Conservation (phyloP, 1,140 invertebrate species). For the Tetramorium alpestre region DNA sequence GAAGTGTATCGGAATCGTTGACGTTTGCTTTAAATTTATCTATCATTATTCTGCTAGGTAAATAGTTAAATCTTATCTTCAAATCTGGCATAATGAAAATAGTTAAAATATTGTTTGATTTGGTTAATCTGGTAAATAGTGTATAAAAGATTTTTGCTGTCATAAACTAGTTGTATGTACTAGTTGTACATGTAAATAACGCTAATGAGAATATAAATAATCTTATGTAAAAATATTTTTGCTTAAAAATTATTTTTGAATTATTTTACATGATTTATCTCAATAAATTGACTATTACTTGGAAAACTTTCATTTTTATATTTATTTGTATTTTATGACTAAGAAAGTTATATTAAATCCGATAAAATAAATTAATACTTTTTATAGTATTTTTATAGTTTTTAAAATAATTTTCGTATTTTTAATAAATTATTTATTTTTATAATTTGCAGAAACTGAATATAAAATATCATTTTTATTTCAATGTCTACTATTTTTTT, state of each 20-base stretch:
- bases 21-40: neutral
- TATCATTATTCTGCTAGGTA: slow-evolving; percentile 18
- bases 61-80: slow-evolving; percentile 39
- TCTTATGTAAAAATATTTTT: neutral
- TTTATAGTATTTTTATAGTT: too few relatives aligned
- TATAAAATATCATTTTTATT: neutral
- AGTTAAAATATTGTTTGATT: neutral
- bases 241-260: neutral
- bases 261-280: neutral
- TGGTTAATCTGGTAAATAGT: neutral
- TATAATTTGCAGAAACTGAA: neutral
- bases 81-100: neutral
- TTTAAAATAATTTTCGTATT: neutral
- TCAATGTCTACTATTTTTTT: neutral
- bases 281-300: neutral
- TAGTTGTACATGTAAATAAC: neutral
- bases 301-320: neutral
- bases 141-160: too few relatives aligned
- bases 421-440: neutral
- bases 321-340: neutral
- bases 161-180: neutral
- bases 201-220: neutral
- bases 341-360: neutral
- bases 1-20: slow-evolving; percentile 6
- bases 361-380: neutral